Conservation (phyloP, 2,797 vertebrate genomes). For the Poeciliopsis paucimaculata region DNA sequence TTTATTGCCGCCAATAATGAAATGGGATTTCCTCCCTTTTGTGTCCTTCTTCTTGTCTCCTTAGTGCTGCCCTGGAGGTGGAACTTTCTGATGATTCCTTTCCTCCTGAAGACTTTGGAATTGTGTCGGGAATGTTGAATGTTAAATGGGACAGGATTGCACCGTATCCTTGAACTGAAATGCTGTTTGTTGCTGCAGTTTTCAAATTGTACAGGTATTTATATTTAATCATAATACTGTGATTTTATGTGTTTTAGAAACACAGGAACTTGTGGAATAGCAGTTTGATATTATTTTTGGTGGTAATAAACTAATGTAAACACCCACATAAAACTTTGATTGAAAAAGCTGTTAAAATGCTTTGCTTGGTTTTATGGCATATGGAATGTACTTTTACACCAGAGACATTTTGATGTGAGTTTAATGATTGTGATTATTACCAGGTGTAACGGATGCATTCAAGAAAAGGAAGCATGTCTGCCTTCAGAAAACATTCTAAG, state of each 20-base stretch:
- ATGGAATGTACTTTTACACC: background rate
- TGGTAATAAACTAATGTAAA: background rate
- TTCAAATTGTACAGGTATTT: background rate
- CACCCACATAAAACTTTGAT: background rate
- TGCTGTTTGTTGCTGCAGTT: background rate
- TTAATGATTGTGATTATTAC: background rate
- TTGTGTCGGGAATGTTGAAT: conserved; percentile 95
- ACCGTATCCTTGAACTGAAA: conserved; percentile 87
- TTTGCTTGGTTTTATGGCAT: background rate
- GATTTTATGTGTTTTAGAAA: background rate
- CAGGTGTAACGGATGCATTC: background rate
- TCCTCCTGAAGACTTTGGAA: conserved; percentile 95
- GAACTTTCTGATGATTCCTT: conserved; percentile 96
- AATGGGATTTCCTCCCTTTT: no score
- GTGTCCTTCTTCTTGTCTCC: conserved; percentile 14
- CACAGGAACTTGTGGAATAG: background rate
- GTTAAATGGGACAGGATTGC: conserved; percentile 98
- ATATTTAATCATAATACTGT: background rate
- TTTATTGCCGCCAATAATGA: no score
- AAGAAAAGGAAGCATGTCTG: background rate
- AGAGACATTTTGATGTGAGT: background rate
- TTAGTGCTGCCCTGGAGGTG: conserved; percentile 92
- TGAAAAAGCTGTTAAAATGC: background rate
- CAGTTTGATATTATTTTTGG: background rate
- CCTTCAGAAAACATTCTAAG: background rate